These are phyloP conservation scores for Stenodema calcarata DNA, from an alignment of 2,888 invertebrate species.

Conservation along the genomic window DNA sequence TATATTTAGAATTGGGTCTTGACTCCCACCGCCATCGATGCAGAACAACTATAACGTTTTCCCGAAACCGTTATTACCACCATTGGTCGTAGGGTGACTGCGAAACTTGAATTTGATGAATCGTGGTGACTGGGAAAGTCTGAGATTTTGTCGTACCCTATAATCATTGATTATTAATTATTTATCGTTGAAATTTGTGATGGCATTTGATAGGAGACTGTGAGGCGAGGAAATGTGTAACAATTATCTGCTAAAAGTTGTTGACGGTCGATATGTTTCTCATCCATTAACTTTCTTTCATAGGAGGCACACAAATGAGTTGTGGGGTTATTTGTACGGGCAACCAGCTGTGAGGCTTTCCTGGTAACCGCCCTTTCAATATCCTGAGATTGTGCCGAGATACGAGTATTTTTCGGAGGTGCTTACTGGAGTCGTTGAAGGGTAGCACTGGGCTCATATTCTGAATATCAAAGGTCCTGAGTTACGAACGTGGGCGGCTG, in stretches of 20 bases:
- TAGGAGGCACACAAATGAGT: neutral
- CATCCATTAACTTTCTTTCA: neutral
- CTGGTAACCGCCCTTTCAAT: neutral
- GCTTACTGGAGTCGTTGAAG: slow-evolving; percentile 13
- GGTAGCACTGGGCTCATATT: slow-evolving; percentile 30
- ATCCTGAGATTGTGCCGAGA: neutral
- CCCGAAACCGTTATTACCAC: too few species aligned
- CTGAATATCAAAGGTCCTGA: slow-evolving; percentile 34
- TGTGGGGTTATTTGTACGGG: too few species aligned
- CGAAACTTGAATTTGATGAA: too few species aligned
- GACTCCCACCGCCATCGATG: too few species aligned
- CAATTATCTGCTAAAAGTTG: neutral
- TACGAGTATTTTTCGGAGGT: neutral
- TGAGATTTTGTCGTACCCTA: too few species aligned
- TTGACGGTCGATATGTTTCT: neutral
- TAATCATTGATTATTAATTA: neutral
- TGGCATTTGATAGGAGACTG: neutral
- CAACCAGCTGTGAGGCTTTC: neutral
- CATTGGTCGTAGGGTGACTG: too few species aligned
- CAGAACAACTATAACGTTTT: too few species aligned
- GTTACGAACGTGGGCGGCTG: slow-evolving; percentile 21
- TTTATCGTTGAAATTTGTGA: neutral
- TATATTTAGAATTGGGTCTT: too few species aligned
- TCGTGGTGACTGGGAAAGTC: too few species aligned
- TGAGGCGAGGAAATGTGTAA: neutral